Conservation (phyloP, 2,888 invertebrate species). For the Sinodicranocentrus sp. region DNA sequence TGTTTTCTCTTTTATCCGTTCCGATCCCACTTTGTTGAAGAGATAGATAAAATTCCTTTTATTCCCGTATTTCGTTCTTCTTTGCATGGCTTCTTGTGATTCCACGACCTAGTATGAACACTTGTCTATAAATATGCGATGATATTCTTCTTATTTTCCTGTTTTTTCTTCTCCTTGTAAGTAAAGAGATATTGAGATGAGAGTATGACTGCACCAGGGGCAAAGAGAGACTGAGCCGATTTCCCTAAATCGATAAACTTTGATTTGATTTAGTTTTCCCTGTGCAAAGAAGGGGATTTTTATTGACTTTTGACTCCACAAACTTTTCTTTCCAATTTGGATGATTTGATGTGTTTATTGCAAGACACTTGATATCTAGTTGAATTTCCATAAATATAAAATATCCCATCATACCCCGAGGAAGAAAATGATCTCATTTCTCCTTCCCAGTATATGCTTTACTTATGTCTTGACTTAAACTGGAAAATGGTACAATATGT, state of each 20-base stretch:
- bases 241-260: constrained; percentile 53
- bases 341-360: constrained; percentile 33
- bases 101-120: not conserved
- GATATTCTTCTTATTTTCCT: no score
- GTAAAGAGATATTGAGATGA: no score
- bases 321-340: constrained; percentile 15
- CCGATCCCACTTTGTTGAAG: constrained; percentile 1
- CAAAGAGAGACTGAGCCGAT: constrained; percentile 40
- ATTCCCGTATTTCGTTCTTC: not conserved
- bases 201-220: constrained; percentile 12
- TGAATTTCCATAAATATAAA: not conserved
- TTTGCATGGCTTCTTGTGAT: not conserved
- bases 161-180: no score
- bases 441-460: no score
- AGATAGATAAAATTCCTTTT: not conserved
- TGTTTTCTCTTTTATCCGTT: not conserved
- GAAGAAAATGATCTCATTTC: no score
- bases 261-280: constrained; percentile 50
- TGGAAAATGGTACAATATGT: no score
- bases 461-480: no score
- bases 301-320: constrained; percentile 29
- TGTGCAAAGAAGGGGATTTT: constrained; percentile 22
- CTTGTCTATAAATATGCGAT: no score
- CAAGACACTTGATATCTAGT: not conserved
- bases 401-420: no score